Conservation (phyloP, 2,113 vertebrate genomes). For the Corythaeola cristata region DNA sequence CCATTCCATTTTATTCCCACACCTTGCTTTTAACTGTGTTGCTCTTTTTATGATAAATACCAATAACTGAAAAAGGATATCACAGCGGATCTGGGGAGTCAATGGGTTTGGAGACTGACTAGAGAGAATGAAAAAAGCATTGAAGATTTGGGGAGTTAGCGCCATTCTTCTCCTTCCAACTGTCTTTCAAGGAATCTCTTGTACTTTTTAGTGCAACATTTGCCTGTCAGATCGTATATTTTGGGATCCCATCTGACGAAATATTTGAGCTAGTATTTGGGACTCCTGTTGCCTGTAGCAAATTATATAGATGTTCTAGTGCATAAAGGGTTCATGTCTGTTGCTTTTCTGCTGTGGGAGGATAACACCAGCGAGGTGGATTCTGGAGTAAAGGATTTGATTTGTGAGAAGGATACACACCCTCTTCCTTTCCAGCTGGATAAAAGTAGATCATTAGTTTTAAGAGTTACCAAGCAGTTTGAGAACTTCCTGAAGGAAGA, state of each 20-base stretch:
- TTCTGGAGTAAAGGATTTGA: background rate
- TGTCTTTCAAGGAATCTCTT: background rate
- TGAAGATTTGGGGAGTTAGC: background rate
- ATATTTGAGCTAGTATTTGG: background rate
- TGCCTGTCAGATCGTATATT: background rate
- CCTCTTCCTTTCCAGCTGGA: background rate
- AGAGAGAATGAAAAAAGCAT: background rate
- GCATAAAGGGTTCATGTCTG: background rate
- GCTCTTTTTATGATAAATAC: background rate
- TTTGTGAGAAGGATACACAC: rapidly evolving
- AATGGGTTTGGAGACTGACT: background rate
- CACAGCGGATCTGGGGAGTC: background rate
- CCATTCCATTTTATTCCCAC: background rate
- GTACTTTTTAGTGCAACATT: background rate
- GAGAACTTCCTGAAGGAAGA: background rate
- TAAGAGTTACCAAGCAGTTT: background rate
- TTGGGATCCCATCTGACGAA: background rate
- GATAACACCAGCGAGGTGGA: background rate
- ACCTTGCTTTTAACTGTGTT: background rate
- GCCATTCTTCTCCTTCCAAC: background rate
- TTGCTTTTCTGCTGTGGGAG: background rate
- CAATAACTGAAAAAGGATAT: background rate
- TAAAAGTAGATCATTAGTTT: background rate
- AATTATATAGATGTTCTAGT: background rate
- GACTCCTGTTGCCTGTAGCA: background rate